Base-by-base conservation (phyloP, 2,888 invertebrate genomes). In the Hirtodrosophila histrioides region DNA sequence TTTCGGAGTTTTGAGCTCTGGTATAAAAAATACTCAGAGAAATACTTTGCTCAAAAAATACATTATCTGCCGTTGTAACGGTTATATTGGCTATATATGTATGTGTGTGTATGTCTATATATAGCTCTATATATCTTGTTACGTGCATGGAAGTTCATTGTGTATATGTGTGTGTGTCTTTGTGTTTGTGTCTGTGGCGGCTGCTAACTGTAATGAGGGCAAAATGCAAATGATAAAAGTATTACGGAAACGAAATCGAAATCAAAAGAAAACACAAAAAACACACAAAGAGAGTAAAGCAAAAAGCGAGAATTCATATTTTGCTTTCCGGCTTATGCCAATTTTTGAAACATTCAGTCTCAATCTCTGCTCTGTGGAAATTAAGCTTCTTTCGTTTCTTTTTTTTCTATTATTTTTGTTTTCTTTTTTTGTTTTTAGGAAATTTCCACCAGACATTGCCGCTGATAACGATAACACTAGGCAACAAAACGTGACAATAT, bases 21-120 rank as follows among this genome's bases (percentile, higher is more conserved):
- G 54, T 49, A 58, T 24, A 41, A 62, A 46, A 48, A 49, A 27
- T 41, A 39, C 24, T 46, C 72, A 76, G 77, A 68, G 63, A 78
- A 80, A 80, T 83, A 80, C 87, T 87, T 69, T 58, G 63, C 65
- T 82, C 71, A 46, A 84, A 82, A 82, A 86, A 85, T 86, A 87
- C 74, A 87, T 62, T 58, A 49, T 73, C 48, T 63, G 39, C 46
- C 33, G 36, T 48, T 45, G 37, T 46, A 40, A 55, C 58, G 56
- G 45, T 73, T 73, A 43, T 50, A 66, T 68, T 49, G 27, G 40
- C 51, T 66, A 48, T 60, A 49, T 60, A 41, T 36, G 8, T 58
- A 24, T 54, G 6, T 49, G 17, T 63, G 9, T 54, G 27, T 33
- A 31, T 54, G 12, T 58, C 17, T 54, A 53, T 62, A 12, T 56